Evolutionary conservation across 2,797 vertebrate genomes (phyloP), one percentile per base, ranked within the genome.

Genomic region (Luscinia luscinia): DNA sequence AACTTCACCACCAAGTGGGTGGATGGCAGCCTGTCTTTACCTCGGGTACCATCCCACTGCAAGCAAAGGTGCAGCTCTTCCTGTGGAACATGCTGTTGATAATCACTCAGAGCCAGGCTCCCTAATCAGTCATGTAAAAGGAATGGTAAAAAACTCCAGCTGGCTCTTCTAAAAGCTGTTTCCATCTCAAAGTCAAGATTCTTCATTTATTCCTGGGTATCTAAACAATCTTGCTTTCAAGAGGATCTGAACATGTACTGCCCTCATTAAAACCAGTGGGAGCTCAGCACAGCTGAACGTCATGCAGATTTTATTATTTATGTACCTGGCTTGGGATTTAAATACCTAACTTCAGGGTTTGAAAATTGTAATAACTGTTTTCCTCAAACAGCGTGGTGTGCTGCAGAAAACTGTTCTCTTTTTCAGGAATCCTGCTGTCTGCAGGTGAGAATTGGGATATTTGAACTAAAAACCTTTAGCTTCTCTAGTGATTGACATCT

Each of bases 241-340:
- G 82, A 85, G 57, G 40, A 51, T 70, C 69, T 77, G 76, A 91
- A n/a, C 13, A 8, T 2, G 36, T 72, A 41, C 30, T 62, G 43
- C 68, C 79, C 49, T 93, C 46, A 85, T 92, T 95, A 89, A 92
- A 95, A 89, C 45, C 81, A 67, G 36, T 75, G 40, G 69, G 90
- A 91, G 22, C 58, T 72, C 89, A 72, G 72, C 58, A 15, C 0
- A 21, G 41, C 61, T 84, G 66, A 74, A 86, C 93, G 43, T 49
- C 7, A 0, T 8, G 9, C 43, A 41, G 73, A 6, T 89, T 89
- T 89, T 87, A 77, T 91, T 94, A 80, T 93, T 89, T 94, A 85
- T 72, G n/a, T 75, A 45, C 13, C 46, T 75, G 49, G 24, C 54
- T 89, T 59, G 58, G 49, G 40, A 81, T 83, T 92, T 94, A 87